Percentiles rank a stretch among this genome's conserved stretches.
Evolutionary conservation across 1,140 invertebrate genomes (phyloP).

Genomic region (Drosophila virilis): DNA sequence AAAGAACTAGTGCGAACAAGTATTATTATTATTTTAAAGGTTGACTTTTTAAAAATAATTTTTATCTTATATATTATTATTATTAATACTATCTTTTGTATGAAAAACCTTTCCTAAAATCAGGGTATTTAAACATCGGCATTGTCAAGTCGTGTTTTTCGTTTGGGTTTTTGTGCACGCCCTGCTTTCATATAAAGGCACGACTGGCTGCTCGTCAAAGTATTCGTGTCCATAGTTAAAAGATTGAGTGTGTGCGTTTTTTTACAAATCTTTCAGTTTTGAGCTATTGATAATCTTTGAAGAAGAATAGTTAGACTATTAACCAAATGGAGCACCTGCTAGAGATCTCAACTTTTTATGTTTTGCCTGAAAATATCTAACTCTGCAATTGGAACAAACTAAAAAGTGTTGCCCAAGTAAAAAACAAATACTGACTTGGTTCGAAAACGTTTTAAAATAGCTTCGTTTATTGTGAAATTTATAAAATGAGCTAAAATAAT

Average conservation of each 20-base stretch:
- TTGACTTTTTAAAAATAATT: no score
- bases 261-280: not conserved
- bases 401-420: no score
- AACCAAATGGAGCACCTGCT: not conserved
- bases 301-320: not conserved
- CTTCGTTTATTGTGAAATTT: no score
- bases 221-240: not conserved
- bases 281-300: not conserved
- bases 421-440: no score
- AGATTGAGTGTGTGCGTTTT: slow-evolving; percentile 6
- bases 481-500: no score
- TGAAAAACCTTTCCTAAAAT: no score
- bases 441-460: no score
- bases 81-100: no score
- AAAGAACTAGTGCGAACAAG: no score
- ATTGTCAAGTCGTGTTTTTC: not conserved
- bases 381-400: no score
- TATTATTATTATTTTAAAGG: no score
- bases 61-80: no score
- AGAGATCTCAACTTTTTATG: not conserved
- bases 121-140: not conserved
- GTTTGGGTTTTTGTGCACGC: not conserved
- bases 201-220: slow-evolving; percentile 9
- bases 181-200: slow-evolving; percentile 10
- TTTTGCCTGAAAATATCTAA: not conserved